Conservation (phyloP, 2,797 vertebrate genomes). For the Podarcis lilfordi region DNA sequence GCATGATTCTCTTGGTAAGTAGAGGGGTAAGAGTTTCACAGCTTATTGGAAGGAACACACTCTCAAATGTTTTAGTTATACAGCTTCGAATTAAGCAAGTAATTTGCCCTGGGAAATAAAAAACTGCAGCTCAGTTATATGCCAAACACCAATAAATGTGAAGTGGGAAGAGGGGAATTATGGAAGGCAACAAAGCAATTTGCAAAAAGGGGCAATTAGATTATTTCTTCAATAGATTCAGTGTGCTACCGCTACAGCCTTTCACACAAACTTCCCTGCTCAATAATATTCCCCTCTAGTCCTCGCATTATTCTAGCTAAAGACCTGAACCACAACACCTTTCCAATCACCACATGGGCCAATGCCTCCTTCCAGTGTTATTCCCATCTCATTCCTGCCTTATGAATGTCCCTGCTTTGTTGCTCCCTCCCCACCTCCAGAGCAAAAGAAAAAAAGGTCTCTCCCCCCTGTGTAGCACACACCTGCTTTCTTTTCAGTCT, state of each 20-base stretch:
- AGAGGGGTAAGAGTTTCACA: not conserved
- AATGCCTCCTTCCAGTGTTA: not conserved
- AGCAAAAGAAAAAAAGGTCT: not conserved
- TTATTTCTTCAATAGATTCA: not conserved
- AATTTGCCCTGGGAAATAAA: conserved; percentile 13
- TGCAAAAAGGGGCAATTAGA: not conserved
- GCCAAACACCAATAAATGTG: not conserved
- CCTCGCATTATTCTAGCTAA: not conserved
- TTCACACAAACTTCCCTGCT: not conserved
- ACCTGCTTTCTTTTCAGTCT: not conserved
- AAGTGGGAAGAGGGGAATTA: not conserved
- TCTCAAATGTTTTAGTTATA: not conserved
- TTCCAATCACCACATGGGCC: not conserved
- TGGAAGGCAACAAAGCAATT: not conserved
- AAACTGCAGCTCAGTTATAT: not conserved
- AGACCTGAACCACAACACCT: not conserved
- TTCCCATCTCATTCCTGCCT: not conserved
- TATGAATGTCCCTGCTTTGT: not conserved
- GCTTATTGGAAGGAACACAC: not conserved
- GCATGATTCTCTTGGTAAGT: not conserved
- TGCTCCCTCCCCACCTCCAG: not conserved
- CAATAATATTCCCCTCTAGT: not conserved
- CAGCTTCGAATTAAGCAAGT: conserved; percentile 4
- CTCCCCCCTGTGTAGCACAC: not conserved
- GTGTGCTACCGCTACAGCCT: not conserved